Evolutionary conservation across 2,888 invertebrate species (phyloP).

Genomic region (Beris morrisii): DNA sequence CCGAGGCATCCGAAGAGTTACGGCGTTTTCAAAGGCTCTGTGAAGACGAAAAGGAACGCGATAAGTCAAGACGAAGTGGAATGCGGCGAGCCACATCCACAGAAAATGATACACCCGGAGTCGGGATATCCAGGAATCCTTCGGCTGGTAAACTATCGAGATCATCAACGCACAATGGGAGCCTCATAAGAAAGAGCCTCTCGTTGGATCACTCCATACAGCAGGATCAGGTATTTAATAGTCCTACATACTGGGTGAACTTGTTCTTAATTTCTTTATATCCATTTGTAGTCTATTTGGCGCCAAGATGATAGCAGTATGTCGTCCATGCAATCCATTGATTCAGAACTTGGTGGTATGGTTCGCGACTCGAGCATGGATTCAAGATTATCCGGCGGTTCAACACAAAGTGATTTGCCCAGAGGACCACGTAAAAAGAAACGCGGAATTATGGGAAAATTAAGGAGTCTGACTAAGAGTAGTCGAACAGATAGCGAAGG

Average conservation of each 20-base stretch:
- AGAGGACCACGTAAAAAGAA: constrained; percentile 71
- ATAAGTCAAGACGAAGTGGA: constrained; percentile 54
- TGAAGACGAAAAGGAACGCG: constrained; percentile 61
- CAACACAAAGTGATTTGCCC: constrained; percentile 80
- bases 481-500: constrained; percentile 55
- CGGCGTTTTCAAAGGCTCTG: constrained; percentile 58
- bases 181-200: constrained; percentile 68
- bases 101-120: constrained; percentile 63
- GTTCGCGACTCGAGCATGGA: constrained; percentile 78
- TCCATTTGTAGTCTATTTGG: constrained; percentile 70
- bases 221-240: constrained; percentile 52
- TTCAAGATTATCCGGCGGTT: constrained; percentile 80
- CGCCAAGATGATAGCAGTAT: constrained; percentile 80
- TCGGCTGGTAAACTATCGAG: constrained; percentile 48
- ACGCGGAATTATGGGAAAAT: constrained; percentile 79
- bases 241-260: not conserved
- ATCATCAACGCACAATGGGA: constrained; percentile 57
- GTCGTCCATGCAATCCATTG: constrained; percentile 79
- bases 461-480: constrained; percentile 83
- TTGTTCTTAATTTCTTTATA: constrained; percentile 16
- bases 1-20: constrained; percentile 73
- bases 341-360: constrained; percentile 67
- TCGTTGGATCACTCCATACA: constrained; percentile 69
- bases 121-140: constrained; percentile 50
- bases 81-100: constrained; percentile 62